Percentiles rank a stretch among this genome's conserved stretches.
Conservation (phyloP, 1,140 invertebrate genomes). For the Heliconius melpomene region DNA sequence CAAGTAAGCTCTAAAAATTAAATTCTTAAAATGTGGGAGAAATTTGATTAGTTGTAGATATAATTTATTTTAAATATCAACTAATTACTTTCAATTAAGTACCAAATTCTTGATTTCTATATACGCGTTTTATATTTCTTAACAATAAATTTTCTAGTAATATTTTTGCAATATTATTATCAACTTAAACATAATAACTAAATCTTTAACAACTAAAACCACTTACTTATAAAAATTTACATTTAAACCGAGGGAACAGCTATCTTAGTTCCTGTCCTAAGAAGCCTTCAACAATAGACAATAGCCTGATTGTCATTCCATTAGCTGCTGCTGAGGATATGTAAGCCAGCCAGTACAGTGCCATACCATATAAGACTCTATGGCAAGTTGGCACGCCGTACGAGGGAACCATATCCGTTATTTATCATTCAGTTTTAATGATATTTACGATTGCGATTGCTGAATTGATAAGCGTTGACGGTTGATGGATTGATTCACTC, state of each 20-base stretch:
- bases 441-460: constrained; percentile 20
- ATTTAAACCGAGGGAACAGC: neutral
- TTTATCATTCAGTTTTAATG: constrained; percentile 8
- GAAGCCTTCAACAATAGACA: constrained; percentile 54
- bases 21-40: neutral
- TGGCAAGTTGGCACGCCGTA: constrained; percentile 23
- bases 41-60: too few relatives aligned
- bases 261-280: neutral
- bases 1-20: constrained; percentile 27
- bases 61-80: neutral
- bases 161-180: too few relatives aligned
- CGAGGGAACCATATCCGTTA: constrained; percentile 31
- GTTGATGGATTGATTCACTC: neutral
- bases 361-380: constrained; percentile 24
- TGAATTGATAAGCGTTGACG: constrained; percentile 11
- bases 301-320: constrained; percentile 59
- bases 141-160: too few relatives aligned
- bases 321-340: constrained; percentile 47
- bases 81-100: too few relatives aligned
- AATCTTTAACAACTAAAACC: neutral
- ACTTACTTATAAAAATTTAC: neutral
- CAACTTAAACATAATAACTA: neutral
- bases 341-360: constrained; percentile 43
- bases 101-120: too few relatives aligned
- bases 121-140: too few relatives aligned